Evolutionary conservation across 1,140 invertebrate genomes (phyloP).

Genomic region (Sarcophaga peregrina): DNA sequence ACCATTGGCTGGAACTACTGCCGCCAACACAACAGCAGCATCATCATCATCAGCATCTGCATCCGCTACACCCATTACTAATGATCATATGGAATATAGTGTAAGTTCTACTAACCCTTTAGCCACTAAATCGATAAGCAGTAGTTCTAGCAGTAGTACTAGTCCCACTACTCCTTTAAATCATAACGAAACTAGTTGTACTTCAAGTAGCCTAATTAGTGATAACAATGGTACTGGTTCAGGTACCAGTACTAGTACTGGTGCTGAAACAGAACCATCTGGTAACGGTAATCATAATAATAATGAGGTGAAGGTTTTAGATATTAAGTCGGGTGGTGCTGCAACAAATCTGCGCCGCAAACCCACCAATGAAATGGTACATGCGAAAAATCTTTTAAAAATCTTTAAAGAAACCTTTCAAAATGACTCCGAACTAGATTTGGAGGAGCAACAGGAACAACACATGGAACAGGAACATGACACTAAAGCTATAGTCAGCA

Average conservation of each 20-base stretch:
- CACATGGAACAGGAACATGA: constrained; percentile 24
- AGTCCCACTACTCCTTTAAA: constrained; percentile 15
- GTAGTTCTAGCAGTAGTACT: constrained; percentile 43
- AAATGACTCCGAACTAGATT: constrained; percentile 59
- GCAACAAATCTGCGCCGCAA: constrained; percentile 60
- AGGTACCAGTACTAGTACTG: constrained; percentile 54
- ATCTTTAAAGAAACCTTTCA: constrained; percentile 65
- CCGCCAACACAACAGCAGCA: constrained; percentile 39
- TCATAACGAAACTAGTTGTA: background rate
- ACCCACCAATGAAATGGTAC: constrained; percentile 64
- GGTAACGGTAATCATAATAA: constrained; percentile 13
- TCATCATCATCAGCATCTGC: constrained; percentile 33
- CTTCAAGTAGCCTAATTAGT: constrained; percentile 48
- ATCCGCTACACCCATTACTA: constrained; percentile 48
- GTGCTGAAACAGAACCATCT: background rate
- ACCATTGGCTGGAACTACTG: constrained; percentile 45
- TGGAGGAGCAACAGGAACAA: constrained; percentile 47
- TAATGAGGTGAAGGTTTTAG: constrained; percentile 51
- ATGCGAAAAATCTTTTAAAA: constrained; percentile 60
- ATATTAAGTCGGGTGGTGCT: constrained; percentile 43
- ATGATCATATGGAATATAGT: constrained; percentile 63
- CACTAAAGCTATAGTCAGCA: background rate
- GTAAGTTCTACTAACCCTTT: constrained; percentile 66
- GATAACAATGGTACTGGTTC: constrained; percentile 53
- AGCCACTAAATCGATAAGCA: constrained; percentile 51